Evolutionary conservation across 1,140 invertebrate genomes (phyloP).

Genomic region (Tachypleus tridentatus): DNA sequence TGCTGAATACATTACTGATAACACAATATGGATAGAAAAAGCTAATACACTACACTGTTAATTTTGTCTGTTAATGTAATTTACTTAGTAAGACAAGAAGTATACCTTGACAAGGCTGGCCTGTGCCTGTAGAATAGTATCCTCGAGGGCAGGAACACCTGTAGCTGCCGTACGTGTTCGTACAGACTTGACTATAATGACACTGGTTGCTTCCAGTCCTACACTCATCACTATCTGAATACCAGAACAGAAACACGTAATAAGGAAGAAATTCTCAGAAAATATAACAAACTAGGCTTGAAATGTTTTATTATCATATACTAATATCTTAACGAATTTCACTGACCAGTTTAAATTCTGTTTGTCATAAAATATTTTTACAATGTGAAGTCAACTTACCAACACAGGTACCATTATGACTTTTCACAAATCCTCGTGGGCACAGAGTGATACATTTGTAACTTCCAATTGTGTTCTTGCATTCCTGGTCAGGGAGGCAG

Average conservation of each 20-base stretch:
- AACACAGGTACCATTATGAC: constrained; percentile 29
- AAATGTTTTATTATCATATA: too few relatives aligned
- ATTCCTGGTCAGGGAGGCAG: constrained; percentile 55
- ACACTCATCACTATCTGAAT: constrained; percentile 69
- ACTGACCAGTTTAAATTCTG: too few relatives aligned
- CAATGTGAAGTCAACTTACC: constrained; percentile 23
- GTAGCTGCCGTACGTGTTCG: constrained; percentile 75
- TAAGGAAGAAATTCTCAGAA: too few relatives aligned
- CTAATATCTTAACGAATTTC: too few relatives aligned
- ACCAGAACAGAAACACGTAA: too few relatives aligned
- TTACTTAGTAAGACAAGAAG: too few relatives aligned
- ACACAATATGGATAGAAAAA: too few relatives aligned
- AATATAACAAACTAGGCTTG: too few relatives aligned
- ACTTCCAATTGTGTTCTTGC: constrained; percentile 78
- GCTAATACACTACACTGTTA: too few relatives aligned
- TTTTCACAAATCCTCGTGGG: constrained; percentile 29
- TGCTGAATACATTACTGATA: too few relatives aligned
- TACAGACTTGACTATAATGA: constrained; percentile 58
- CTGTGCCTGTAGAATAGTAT: constrained; percentile 18
- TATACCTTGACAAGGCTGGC: neutral
- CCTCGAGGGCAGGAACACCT: constrained; percentile 66
- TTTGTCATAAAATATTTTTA: neutral
- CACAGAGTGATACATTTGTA: constrained; percentile 58
- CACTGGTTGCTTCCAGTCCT: constrained; percentile 57
- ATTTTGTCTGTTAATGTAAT: too few relatives aligned